These are phyloP conservation scores for Pammene fasciana DNA, from an alignment of 2,888 invertebrate genomes.

Conservation along the genomic window DNA sequence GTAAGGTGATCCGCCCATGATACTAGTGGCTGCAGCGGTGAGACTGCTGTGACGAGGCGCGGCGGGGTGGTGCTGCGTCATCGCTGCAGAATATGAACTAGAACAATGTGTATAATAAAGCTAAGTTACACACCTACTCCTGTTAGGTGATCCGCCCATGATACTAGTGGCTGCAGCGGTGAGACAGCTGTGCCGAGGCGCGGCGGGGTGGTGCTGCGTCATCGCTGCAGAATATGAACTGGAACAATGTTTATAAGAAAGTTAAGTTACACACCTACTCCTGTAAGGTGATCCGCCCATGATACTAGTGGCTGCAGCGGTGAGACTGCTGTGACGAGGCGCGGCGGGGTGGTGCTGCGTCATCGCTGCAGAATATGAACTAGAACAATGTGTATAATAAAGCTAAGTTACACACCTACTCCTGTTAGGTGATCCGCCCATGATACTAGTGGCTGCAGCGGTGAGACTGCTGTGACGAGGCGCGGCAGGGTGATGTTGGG, in stretches of 20 bases:
- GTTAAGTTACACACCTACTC: slow-evolving; percentile 54
- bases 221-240: slow-evolving; percentile 75
- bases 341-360: slow-evolving; percentile 64
- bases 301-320: slow-evolving; percentile 72
- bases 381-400: slow-evolving; percentile 46
- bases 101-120: not conserved
- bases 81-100: slow-evolving; percentile 75
- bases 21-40: slow-evolving; percentile 73
- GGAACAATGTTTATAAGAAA: slow-evolving; percentile 30
- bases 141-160: slow-evolving; percentile 71
- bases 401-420: slow-evolving; percentile 53
- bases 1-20: slow-evolving; percentile 71
- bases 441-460: slow-evolving; percentile 71
- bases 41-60: slow-evolving; percentile 76
- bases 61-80: slow-evolving; percentile 63
- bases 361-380: slow-evolving; percentile 73
- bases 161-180: slow-evolving; percentile 75
- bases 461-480: slow-evolving; percentile 78
- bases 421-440: slow-evolving; percentile 72
- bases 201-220: slow-evolving; percentile 62
- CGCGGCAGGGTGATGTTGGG: slow-evolving; percentile 62
- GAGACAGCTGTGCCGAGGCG: slow-evolving; percentile 74
- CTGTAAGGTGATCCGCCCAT: slow-evolving; percentile 73
- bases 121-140: slow-evolving; percentile 56
- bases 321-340: slow-evolving; percentile 76